Percentiles rank a stretch among this genome's conserved stretches.
phyloP scores from a whole-genome alignment of 2,113 vertebrate genomes.

The pig (Sus scrofa) region DNA sequence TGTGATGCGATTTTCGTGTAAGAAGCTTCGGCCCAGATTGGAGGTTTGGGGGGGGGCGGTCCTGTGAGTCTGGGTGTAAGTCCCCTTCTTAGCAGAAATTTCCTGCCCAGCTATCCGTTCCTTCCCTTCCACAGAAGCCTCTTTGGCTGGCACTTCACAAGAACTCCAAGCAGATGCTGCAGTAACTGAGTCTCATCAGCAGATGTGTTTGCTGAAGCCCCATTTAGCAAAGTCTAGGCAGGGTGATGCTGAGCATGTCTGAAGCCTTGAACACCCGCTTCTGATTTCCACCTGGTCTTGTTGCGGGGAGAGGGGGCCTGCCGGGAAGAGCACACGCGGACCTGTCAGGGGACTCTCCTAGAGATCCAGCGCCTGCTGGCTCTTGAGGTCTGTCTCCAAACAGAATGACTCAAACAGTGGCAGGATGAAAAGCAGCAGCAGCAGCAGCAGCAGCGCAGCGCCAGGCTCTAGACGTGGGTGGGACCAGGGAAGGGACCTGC shows the following conservation, averaged over 20 bases:
- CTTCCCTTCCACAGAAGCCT: slow-evolving; percentile 79
- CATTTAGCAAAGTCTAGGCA: slow-evolving; percentile 6
- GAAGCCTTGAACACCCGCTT: slow-evolving; percentile 25
- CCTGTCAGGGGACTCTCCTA: not conserved
- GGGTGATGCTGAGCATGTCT: not conserved
- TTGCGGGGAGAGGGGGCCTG: not conserved
- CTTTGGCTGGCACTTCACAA: slow-evolving; percentile 76
- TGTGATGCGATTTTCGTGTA: not conserved
- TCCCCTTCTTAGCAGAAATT: slow-evolving; percentile 82
- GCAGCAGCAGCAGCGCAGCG: no score
- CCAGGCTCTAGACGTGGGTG: not conserved
- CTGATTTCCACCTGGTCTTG: not conserved
- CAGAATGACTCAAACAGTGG: not conserved
- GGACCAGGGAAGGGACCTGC: not conserved
- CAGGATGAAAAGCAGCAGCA: not conserved
- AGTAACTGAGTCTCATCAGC: slow-evolving; percentile 70
- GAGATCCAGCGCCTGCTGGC: not conserved
- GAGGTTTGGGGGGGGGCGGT: not conserved
- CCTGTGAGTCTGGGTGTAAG: not conserved
- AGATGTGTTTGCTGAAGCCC: slow-evolving; percentile 19
- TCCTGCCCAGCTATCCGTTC: slow-evolving; percentile 78
- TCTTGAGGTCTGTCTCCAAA: not conserved
- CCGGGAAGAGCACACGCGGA: not conserved
- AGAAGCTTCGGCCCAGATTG: not conserved
- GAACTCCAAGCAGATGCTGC: slow-evolving; percentile 80